Evolutionary conservation across 1,140 invertebrate species (phyloP), one percentile per base, ranked within the genome.

Genomic region (Drepana arcuata): DNA sequence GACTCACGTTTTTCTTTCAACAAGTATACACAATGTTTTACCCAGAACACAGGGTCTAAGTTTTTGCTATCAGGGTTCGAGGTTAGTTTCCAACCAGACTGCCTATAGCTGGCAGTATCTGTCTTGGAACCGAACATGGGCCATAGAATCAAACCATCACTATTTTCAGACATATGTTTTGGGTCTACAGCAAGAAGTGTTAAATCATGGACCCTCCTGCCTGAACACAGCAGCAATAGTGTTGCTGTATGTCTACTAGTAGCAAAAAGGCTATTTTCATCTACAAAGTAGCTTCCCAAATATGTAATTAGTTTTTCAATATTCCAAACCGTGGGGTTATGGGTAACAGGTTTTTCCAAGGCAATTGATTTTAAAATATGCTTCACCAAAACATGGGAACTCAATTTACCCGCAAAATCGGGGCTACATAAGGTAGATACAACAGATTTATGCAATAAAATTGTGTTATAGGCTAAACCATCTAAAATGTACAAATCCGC

Each of bases 21-120:
- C 9, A 55, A 25, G 9, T 6, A 7, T 21, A 49, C 56, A 7
- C 33, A 42, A 34, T 27, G 34, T n/a, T 52, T 39, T 13, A 64
- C 39, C 60, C 49, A 64, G 16, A 34, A 49, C 14, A 60, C 23
- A 6, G 45, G 44, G 34, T 55, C 37, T 34, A 63, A 18, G 9
- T 44, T 48, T n/a, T 15, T 21, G 40, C 48, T 48, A 21, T 48
- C 7, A 23, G 3, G 41, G n/a, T 55, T 55, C 7, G 10, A 5
- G 9, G 43, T n/a, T 0, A 62, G 11, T 26, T 52, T 53, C 39
- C 48, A 51, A 1, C 38, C 48, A 11, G 41, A 41, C 18, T 51
- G 48, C n/a, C 38, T 41, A 11, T 15, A 39, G 12, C 30, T 21
- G 5, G 9, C 7, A 7, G 12, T 18, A 23, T 50, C 48, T 3